A percentile compares a stretch with the other conserved stretches of the same genome.
Evolutionary conservation across 1,140 invertebrate species (phyloP).

Genomic region (Pachypsylla venusta): DNA sequence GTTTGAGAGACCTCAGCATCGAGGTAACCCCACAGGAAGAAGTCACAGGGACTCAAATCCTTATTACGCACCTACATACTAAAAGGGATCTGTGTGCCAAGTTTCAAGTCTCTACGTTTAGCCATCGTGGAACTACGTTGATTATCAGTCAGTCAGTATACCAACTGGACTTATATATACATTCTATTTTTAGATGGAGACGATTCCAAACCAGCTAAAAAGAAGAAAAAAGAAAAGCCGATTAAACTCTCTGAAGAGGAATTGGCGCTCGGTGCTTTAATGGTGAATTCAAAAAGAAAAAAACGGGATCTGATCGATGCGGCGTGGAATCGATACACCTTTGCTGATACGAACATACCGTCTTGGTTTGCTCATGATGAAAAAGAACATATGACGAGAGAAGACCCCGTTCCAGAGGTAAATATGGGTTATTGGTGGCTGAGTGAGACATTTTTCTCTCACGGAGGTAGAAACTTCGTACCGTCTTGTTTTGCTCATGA

Average conservation of each 20-base stretch:
- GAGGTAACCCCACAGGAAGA: no score
- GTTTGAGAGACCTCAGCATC: no score
- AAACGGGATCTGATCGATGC: constrained; percentile 71
- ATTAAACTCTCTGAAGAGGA: constrained; percentile 70
- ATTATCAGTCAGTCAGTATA: no score
- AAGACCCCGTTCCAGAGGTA: constrained; percentile 26
- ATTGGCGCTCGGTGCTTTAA: constrained; percentile 68
- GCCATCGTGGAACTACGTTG: no score
- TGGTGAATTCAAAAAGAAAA: constrained; percentile 70
- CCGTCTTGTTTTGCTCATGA: constrained; percentile 51
- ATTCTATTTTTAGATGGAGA: no score
- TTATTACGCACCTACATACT: no score
- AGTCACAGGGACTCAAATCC: no score
- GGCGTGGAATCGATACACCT: constrained; percentile 80
- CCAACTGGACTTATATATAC: no score
- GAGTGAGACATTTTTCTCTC: no score
- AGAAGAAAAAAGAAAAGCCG: constrained; percentile 39
- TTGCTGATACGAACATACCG: constrained; percentile 79
- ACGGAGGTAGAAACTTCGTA: no score
- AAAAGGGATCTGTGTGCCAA: no score
- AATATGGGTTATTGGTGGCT: neutral
- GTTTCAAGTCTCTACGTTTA: no score
- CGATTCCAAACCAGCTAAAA: constrained; percentile 16
- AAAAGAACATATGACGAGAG: constrained; percentile 6
- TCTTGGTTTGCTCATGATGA: constrained; percentile 38